Evolutionary conservation across 2,797 vertebrate species (phyloP).

Genomic region (Craterocephalus amniculus): DNA sequence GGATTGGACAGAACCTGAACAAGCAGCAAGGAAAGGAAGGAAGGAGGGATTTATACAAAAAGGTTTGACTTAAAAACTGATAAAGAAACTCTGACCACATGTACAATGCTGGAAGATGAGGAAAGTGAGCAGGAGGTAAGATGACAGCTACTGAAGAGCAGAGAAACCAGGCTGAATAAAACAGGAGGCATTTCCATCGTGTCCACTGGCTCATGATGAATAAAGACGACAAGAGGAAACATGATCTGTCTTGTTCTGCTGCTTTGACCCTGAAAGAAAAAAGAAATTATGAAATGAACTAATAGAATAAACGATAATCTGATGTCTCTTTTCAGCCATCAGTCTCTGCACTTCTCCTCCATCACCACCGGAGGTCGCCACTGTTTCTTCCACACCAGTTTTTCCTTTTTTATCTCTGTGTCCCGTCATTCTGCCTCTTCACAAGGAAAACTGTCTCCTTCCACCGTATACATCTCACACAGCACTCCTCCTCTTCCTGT

Average conservation of each 20-base stretch:
- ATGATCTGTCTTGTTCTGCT: neutral
- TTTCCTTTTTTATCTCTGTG: no score
- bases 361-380: neutral
- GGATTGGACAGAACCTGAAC: neutral
- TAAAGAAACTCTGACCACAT: no score
- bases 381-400: conserved; percentile 1
- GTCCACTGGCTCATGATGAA: neutral
- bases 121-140: neutral
- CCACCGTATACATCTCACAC: no score
- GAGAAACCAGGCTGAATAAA: neutral
- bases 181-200: neutral
- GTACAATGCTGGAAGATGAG: neutral
- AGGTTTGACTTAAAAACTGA: neutral
- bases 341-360: conserved; percentile 1
- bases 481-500: neutral
- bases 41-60: neutral
- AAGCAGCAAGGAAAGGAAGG: no score
- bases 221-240: neutral
- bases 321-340: neutral
- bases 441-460: no score
- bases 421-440: no score
- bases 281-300: neutral
- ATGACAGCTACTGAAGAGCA: neutral
- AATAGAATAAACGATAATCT: neutral
- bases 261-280: neutral